Conservation (phyloP, 2,797 vertebrate genomes). For the Bradypus variegatus region DNA sequence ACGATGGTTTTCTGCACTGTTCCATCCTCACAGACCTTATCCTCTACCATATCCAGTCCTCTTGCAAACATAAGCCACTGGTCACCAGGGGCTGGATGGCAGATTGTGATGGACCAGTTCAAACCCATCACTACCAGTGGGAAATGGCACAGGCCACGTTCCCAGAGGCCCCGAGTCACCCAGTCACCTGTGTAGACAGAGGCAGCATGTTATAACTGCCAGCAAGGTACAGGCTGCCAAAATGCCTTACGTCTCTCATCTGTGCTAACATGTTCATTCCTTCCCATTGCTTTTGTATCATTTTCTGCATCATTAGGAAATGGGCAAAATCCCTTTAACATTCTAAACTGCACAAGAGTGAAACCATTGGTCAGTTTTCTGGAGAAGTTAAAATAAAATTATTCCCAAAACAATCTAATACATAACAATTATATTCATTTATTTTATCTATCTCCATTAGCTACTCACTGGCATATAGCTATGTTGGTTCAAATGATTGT, state of each 20-base stretch:
- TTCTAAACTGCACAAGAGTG: background rate
- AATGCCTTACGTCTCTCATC: background rate
- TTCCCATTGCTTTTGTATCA: background rate
- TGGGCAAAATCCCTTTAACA: background rate
- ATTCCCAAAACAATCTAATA: background rate
- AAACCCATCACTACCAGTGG: background rate
- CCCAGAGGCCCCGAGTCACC: background rate
- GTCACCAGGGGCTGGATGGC: background rate
- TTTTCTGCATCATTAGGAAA: conserved; percentile 38
- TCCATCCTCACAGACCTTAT: background rate
- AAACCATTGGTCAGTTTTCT: background rate
- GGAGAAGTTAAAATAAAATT: background rate
- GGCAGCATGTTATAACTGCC: background rate
- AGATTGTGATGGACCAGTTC: background rate
- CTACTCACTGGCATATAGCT: background rate
- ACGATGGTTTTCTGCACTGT: background rate
- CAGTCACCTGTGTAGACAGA: background rate
- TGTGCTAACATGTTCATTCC: background rate
- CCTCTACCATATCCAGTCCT: background rate
- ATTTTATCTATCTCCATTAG: background rate
- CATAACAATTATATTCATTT: background rate
- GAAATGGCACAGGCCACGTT: conserved; percentile 7
- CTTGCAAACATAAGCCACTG: conserved; percentile 20
- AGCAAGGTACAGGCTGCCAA: background rate
- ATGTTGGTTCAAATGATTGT: background rate